Evolutionary conservation across 2,797 vertebrate genomes (phyloP), one percentile per base, ranked within the genome.

Genomic region (Diglossa cyanea): DNA sequence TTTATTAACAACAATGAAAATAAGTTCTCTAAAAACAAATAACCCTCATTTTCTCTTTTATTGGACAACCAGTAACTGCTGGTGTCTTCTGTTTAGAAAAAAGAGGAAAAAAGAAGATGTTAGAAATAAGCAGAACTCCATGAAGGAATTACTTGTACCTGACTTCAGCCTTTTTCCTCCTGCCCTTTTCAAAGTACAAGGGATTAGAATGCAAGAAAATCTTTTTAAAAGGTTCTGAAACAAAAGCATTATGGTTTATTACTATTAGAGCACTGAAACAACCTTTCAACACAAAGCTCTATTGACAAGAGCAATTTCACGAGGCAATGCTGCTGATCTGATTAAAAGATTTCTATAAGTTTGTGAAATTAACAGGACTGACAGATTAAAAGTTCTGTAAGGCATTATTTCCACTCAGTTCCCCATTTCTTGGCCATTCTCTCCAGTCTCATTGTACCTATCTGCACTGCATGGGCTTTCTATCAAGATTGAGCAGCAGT

Each of bases 331-430:
- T 53, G 53, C 74, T 71, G 65, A 96, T 91, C 80, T 0, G 71
- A 93, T 89, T 94, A 91, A 86, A 70, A 92, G 57, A 82, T 87
- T 91, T 87, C 61, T 45, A 39, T 7, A 37, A 71, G 6, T 83
- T 73, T 35, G 61, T 0, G 0, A 86, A 82, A 90, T 74, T n/a
- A 28, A 26, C 1, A 3, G 11, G 17, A 83, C 0, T 44, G 30
- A 74, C n/a, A 71, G n/a, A 47, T 39, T 61, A 50, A 1, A 88
- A 54, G 9, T 53, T 76, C 60, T 71, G 58, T 28, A 72, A 11
- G 5, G 70, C 13, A 61, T 53, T 48, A 40, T 62, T 92, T 83
- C 33, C 55, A 78, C 57, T 67, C 66, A 61, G 24, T 62, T 87
- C 8, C 31, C 68, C 31, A 26, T 30, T 81, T 90, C 20, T 54